phyloP scores from a whole-genome alignment of 2,888 invertebrate species.

The Auanema freiburgensis region DNA sequence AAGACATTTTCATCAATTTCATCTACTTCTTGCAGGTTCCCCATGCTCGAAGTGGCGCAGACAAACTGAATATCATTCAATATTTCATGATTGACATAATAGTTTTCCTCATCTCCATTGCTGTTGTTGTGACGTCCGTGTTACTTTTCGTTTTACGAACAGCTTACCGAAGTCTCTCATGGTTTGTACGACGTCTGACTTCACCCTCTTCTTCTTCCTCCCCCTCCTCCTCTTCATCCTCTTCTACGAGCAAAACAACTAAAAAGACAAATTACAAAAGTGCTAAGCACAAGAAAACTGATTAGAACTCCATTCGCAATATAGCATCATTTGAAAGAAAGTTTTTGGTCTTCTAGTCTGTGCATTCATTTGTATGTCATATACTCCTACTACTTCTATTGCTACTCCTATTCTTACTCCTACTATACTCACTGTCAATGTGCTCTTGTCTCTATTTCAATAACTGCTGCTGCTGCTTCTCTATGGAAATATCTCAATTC shows the following conservation, averaged over 20 bases:
- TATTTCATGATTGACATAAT: slow-evolving; percentile 64
- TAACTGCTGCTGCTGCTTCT: too few species aligned
- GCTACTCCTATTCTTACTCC: too few species aligned
- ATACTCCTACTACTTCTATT: too few species aligned
- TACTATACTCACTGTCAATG: too few species aligned
- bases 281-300: neutral
- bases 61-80: slow-evolving; percentile 63
- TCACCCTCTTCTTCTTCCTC: neutral
- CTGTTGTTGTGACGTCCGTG: slow-evolving; percentile 9
- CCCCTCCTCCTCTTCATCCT: neutral
- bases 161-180: too few species aligned
- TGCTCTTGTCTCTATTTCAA: too few species aligned
- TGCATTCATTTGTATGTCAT: too few species aligned
- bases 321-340: neutral
- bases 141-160: slow-evolving; percentile 12
- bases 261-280: slow-evolving; percentile 1
- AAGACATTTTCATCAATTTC: neutral
- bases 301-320: neutral
- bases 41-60: slow-evolving; percentile 63
- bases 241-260: neutral
- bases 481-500: too few species aligned
- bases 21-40: slow-evolving; percentile 49
- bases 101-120: slow-evolving; percentile 49
- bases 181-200: neutral
- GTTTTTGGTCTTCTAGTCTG: neutral